Evolutionary conservation across 2,797 vertebrate genomes (phyloP), one percentile per base, ranked within the genome.

Genomic region (Esox lucius): DNA sequence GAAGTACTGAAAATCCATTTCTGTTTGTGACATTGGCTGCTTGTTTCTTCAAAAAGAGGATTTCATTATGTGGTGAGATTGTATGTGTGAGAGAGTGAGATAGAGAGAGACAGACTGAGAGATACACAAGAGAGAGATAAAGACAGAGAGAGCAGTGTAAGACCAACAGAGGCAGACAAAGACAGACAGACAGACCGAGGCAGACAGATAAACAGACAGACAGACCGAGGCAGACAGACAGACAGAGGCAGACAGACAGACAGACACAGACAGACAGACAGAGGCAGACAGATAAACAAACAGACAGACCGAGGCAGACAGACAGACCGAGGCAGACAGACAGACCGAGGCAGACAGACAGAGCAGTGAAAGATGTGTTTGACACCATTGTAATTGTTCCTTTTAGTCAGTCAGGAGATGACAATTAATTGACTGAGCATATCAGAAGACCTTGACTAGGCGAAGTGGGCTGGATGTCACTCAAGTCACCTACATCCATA

Each of bases 1-100:
- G 62, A 76, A 71, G 83, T 87, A 93, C 91, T 90, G 91, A 92
- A 93, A 92, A 93, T 93, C 90, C 88, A 94, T 93, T 93, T 90
- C 80, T 88, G 88, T 81, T 90, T 88, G 75, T 83, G 83, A 78
- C 72, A 42, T 13, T 8, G 75, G 75, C 80, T 72, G 79, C 73
- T 72, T 81, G 68, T 59, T 70, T 75, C 74, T 75, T 42, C 46
- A 71, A 64, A 49, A 78, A 83, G 83, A 83, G 76, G 80, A 77
- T 90, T 90, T 84, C 83, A 90, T 89, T 87, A 89, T 48, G 80
- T 74, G 81, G 72, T 51, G 80, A 89, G 85, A 80, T 80, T 87
- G 82, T 56, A 81, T 1, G 6, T 16, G 24, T 3, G 15, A 49
- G 3, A 19, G 26, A 15, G 77, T 9, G n/a, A n/a, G n/a, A n/a